Evolutionary conservation across 30 jellyfish, hydroid and myxozoan species (phyloP), one percentile per base, ranked within the genome.

Genomic region (Aurelia sp.): DNA sequence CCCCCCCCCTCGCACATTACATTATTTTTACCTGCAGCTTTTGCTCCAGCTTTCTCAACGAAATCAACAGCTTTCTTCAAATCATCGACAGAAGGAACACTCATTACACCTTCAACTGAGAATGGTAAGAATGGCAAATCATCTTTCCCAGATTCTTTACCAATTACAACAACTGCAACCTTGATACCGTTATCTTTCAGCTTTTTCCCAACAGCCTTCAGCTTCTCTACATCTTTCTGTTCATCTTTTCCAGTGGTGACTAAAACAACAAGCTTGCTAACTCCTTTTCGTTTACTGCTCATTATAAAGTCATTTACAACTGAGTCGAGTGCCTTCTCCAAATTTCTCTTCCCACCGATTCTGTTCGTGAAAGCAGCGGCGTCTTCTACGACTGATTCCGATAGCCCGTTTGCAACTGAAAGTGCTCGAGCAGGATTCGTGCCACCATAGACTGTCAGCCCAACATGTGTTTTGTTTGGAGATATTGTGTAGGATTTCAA

Each of bases 331-430:
- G 88, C 97, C 3, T 47, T 40, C 41, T 90, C 96, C 4, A 84
- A 82, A 53, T 72, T 35, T 52, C 97, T 68, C 31, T 55, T 84
- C 17, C 97, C 92, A 57, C 96, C 91, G 30, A 64, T 52, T 8
- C 38, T 15, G 4, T 20, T 19, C 19, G 57, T 63, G 44, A 21
- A 38, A 6, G 53, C 8, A 18, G 62, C 15, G 1, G 68, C 67
- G 3, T 3, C 18, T 13, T 62, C 13, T 0, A 78, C 81, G 17
- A 17, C 27, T 6, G 73, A 15, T 40, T 53, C 74, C 16, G 87
- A 72, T 11, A 66, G 52, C 33, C 95, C 95, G 3, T 59, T 67
- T 31, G 60, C 60, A 1, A 85, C 21, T 13, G n/a, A 41, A 50
- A 85, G 67, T 8, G 78, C 52, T 15, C 40, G 41, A 20, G 17